Evolutionary conservation across 2,797 vertebrate genomes (phyloP).

Genomic region (Anguilla marmorata): DNA sequence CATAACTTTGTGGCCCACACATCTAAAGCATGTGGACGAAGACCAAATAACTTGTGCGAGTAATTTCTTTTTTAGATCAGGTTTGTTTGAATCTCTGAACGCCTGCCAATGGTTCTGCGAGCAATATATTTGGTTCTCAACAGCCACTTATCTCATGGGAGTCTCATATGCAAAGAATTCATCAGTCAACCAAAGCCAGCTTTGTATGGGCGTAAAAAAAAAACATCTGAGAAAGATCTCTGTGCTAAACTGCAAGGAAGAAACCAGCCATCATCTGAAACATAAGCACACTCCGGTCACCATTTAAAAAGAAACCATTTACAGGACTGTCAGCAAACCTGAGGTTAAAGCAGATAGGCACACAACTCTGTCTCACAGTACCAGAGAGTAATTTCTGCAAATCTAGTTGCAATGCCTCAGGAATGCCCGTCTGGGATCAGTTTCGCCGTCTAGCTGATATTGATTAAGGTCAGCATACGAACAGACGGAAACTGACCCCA

Average conservation of each 20-base stretch:
- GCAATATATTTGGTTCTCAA: background rate
- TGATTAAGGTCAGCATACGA: background rate
- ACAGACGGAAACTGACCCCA: background rate
- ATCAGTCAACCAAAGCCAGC: background rate
- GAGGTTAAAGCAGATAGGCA: background rate
- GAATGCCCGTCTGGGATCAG: background rate
- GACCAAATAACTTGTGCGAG: background rate
- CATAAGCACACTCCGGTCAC: background rate
- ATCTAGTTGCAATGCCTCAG: background rate
- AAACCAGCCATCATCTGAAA: background rate
- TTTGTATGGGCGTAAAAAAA: background rate
- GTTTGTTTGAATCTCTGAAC: background rate
- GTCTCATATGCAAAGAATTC: background rate
- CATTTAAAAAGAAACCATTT: background rate
- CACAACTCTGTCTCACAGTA: background rate
- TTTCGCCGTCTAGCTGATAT: background rate
- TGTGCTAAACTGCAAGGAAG: background rate
- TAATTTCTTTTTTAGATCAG: background rate
- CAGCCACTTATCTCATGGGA: background rate
- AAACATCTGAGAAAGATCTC: background rate
- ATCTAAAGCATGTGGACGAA: background rate
- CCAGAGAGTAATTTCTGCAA: too few species aligned
- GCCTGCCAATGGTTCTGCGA: background rate
- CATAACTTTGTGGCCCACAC: background rate
- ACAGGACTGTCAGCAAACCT: background rate